Conservation (phyloP, 2,113 vertebrate species). For the Microcebus lehilahytsara region DNA sequence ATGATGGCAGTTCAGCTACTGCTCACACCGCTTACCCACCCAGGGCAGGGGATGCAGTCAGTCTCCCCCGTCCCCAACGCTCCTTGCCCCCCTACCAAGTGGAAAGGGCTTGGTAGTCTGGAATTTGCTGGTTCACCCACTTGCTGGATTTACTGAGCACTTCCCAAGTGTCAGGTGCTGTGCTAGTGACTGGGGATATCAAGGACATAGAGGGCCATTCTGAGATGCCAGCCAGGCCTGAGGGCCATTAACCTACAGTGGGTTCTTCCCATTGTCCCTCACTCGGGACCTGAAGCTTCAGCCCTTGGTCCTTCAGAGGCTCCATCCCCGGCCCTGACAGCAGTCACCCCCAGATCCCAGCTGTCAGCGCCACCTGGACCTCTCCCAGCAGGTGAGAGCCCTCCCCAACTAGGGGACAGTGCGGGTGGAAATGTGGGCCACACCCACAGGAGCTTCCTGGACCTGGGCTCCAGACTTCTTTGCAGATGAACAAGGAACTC, state of each 20-base stretch:
- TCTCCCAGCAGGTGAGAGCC: neutral
- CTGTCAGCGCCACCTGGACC: neutral
- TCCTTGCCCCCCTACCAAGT: neutral
- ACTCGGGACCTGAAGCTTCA: neutral
- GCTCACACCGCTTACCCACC: neutral
- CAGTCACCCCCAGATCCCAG: too few species aligned
- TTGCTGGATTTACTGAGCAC: neutral
- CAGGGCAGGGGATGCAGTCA: too few species aligned
- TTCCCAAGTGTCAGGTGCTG: neutral
- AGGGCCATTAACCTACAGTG: too few species aligned
- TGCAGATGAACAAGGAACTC: neutral
- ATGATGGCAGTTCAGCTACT: fast-evolving
- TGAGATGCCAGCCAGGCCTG: neutral
- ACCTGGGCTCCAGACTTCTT: too few species aligned
- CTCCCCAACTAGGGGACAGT: neutral
- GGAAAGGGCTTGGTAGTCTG: neutral
- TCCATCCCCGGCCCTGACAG: neutral
- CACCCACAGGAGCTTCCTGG: too few species aligned
- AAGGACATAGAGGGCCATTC: neutral
- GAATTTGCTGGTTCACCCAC: neutral
- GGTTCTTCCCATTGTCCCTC: neutral
- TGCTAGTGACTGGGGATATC: neutral
- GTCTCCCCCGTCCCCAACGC: too few species aligned
- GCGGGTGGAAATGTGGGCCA: neutral
- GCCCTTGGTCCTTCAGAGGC: too few species aligned